Base-by-base conservation (phyloP, 1,140 invertebrate genomes). In the Aphaenogaster rudis region DNA sequence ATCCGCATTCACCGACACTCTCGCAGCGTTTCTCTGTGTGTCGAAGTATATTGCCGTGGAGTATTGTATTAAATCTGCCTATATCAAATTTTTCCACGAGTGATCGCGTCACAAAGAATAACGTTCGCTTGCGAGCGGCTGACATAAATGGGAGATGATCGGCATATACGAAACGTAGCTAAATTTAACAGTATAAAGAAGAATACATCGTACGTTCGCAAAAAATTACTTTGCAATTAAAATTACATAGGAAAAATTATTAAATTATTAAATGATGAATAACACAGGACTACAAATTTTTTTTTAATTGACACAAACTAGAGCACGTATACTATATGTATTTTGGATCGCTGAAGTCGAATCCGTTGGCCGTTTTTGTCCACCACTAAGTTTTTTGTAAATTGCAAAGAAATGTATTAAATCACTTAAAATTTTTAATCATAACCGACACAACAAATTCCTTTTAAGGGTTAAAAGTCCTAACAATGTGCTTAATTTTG, bases 31-130 rank as follows among this genome's bases (percentile, higher is more conserved):
- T 72, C 28, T 57, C 67, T 11, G 21, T 57, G 21, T 45, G 15
- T 45, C 45, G n/a, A 54, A 69, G 52, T 59, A 59, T 72, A 71
- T 81, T 9, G 66, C 67, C 21, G 17, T 5, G 36, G 7, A 48
- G 39, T 52, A 84, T 84, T 74, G 33, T 84, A 74, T 61, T 84
- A 84, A 84, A 84, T 42, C 54, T 21, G 48, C 13, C 54, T 74
- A 39, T 74, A 61, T 74, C 42, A 48, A 74, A 76, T 84, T 61
- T 76, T 84, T 57, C n/a, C 21, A 5, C 17, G 80, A 71, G 28
- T 33, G 21, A 71, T 81, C 64, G 36, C 78, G 13, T 57, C 36
- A 45, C 21, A 54, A 71, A 71, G 21, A 81, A 71, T 71, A 81
- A 71, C 64, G 36, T 13, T 54, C 66, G 15, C 64, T 13, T 2